Evolutionary conservation across 2,888 invertebrate species (phyloP).

Genomic region (Lathronympha strigana): DNA sequence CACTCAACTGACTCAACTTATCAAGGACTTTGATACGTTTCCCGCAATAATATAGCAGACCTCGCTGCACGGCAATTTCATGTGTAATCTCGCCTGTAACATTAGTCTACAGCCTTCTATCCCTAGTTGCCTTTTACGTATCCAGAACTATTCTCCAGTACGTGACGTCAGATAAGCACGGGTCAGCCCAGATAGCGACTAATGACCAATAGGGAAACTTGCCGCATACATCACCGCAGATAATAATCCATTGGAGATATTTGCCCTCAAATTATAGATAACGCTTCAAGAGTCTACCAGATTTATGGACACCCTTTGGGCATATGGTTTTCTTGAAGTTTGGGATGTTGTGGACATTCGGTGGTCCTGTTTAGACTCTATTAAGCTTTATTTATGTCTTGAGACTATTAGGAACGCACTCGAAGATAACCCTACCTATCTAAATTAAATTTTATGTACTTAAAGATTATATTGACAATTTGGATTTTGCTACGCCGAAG

Average conservation of each 20-base stretch:
- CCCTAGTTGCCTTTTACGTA: slow-evolving; percentile 9
- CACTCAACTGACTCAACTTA: too few species aligned
- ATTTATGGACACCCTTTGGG: slow-evolving; percentile 38
- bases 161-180: slow-evolving; percentile 26
- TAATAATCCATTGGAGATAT: slow-evolving; percentile 42
- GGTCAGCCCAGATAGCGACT: slow-evolving; percentile 43
- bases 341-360: background rate
- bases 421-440: too few species aligned
- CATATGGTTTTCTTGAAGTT: slow-evolving; percentile 34
- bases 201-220: slow-evolving; percentile 47
- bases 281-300: slow-evolving; percentile 38
- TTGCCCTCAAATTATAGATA: slow-evolving; percentile 42
- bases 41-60: too few species aligned
- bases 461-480: too few species aligned
- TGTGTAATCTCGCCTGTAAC: too few species aligned
- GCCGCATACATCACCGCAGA: slow-evolving; percentile 44
- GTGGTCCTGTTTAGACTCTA: too few species aligned
- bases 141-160: slow-evolving; percentile 4
- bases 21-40: too few species aligned
- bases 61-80: too few species aligned
- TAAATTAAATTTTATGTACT: too few species aligned
- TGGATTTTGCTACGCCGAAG: too few species aligned
- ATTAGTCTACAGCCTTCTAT: background rate
- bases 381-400: too few species aligned
- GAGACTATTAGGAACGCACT: too few species aligned